Conservation (phyloP, 2,113 vertebrate genomes). For the Turdus rufiventris region DNA sequence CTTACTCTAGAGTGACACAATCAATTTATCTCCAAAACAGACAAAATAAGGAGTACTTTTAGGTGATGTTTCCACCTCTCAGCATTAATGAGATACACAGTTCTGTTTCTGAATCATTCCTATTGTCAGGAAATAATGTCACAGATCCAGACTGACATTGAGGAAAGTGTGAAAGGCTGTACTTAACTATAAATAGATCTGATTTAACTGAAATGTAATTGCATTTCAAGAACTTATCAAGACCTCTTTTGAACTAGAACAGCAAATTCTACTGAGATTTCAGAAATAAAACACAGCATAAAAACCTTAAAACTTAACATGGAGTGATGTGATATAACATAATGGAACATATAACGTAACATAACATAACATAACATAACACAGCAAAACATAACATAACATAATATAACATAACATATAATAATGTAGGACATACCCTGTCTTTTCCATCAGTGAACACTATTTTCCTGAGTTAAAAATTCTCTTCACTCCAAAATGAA, state of each 20-base stretch:
- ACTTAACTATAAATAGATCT: neutral
- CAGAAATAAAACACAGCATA: neutral
- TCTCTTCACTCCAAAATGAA: neutral
- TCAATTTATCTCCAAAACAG: neutral
- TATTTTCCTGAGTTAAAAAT: constrained; percentile 20
- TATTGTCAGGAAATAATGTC: neutral
- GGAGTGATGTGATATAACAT: rapidly evolving
- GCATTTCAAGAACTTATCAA: neutral
- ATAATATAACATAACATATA: neutral
- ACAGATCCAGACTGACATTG: neutral
- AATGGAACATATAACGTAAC: rapidly evolving
- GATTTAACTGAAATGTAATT: neutral
- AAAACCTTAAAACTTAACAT: neutral
- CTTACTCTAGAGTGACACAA: neutral
- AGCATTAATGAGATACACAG: neutral
- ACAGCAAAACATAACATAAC: neutral
- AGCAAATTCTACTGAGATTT: neutral
- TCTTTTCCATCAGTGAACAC: neutral
- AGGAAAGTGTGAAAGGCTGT: neutral
- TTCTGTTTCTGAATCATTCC: neutral
- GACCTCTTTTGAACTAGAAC: neutral
- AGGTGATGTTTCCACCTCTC: neutral
- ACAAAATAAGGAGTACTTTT: neutral
- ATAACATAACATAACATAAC: neutral
- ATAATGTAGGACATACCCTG: neutral